Conservation (phyloP, 2,888 invertebrate species). For the Tupiocoris notatus region DNA sequence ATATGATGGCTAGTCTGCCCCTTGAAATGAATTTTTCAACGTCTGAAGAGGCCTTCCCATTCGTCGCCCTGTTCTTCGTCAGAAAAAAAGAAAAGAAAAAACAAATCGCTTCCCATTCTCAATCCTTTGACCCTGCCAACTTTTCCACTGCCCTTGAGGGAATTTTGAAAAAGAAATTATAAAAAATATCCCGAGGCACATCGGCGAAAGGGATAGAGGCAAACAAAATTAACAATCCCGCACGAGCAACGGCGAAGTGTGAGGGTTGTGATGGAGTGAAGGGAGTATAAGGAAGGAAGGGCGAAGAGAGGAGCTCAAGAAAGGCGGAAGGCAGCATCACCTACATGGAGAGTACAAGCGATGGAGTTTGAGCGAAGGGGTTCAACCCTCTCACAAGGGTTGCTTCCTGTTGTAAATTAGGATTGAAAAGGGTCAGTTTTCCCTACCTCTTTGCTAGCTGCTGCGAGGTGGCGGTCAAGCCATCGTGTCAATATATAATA, state of each 20-base stretch:
- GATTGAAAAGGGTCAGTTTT: slow-evolving; percentile 36
- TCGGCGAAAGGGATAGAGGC: slow-evolving; percentile 2
- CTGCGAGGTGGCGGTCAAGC: slow-evolving; percentile 22
- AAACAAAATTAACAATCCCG: slow-evolving; percentile 38
- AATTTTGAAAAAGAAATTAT: slow-evolving; percentile 32
- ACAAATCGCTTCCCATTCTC: slow-evolving; percentile 35
- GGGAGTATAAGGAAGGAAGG: too few relatives aligned
- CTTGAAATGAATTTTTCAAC: slow-evolving; percentile 27
- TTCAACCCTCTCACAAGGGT: slow-evolving; percentile 25
- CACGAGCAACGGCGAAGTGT: slow-evolving; percentile 6
- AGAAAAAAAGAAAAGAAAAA: too few relatives aligned
- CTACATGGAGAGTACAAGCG: neutral
- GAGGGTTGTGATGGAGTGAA: neutral
- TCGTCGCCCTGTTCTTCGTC: neutral
- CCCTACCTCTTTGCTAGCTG: neutral
- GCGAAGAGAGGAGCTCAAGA: neutral
- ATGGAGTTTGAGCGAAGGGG: too few relatives aligned
- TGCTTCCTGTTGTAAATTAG: slow-evolving; percentile 41
- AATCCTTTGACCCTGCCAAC: slow-evolving; percentile 30
- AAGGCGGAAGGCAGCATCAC: neutral
- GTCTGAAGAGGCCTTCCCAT: slow-evolving; percentile 31
- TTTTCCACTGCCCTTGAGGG: slow-evolving; percentile 26
- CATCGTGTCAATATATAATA: slow-evolving; percentile 37
- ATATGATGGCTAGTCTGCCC: slow-evolving; percentile 14
- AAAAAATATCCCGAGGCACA: slow-evolving; percentile 22